Base-by-base conservation (phyloP, 1,140 invertebrate genomes). In the Danaus plexippus region DNA sequence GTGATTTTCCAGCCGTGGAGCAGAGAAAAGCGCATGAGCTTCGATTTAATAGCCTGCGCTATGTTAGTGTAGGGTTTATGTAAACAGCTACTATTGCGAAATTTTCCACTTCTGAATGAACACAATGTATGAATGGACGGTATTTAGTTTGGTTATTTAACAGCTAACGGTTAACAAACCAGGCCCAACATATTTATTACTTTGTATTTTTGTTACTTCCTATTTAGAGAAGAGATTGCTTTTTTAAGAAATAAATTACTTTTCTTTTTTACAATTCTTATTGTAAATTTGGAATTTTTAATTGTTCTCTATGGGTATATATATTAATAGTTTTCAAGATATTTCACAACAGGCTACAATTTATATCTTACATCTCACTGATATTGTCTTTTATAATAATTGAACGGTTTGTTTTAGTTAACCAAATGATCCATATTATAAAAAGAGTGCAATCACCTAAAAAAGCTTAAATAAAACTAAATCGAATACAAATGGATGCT, bases 401-500 rank as follows among this genome's bases (percentile, higher is more conserved):
- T 48, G 7, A 48, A 15, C 47, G n/a, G n/a, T 9, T 50, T 50
- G 48, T 41, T 47, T 47, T 10, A 47, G 32, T 47, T 9, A 12
- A 47, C 9, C n/a, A 47, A 18, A 49, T 22, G 9, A 15, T 15
- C 1, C 1, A 15, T 46, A 46, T 15, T n/a, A 8, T 18, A 51
- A 45, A 57, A 54, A 51, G 18, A 62, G 57, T 61, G 50, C 47
- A 63, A 65, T 58, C 44, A 58, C 47, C 43, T 15, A 63, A 57
- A 32, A 53, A 44, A 47, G n/a, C 47, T 57, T 55, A 46, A 67
- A 65, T 67, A 63, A 63, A 67, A 59, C 12, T 57, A 52, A 53
- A 63, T 59, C 13, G 58, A 60, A 53, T 53, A 32, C 49, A 55
- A 62, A 67, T 57, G 49, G 46, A 68, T 68, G 66, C 69, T 67